Evolutionary conservation across 1,140 invertebrate species (phyloP).

Genomic region (Calycopis cecrops): DNA sequence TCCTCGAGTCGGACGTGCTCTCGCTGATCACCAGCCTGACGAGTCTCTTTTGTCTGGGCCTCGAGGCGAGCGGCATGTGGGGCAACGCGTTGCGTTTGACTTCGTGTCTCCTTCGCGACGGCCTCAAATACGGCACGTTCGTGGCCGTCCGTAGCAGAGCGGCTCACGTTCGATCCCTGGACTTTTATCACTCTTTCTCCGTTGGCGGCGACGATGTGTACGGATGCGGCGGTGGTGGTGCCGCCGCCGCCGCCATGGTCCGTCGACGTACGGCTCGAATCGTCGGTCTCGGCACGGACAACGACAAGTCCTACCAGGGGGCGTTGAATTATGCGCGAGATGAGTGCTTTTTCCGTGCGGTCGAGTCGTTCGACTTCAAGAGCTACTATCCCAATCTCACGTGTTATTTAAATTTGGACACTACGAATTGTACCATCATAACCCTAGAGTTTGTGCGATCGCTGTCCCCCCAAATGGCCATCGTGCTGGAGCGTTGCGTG

Average conservation of each 20-base stretch:
- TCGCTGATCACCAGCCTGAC: conserved; percentile 6
- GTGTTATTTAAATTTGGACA: conserved; percentile 5
- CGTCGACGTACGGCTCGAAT: conserved; percentile 5
- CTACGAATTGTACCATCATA: conserved; percentile 6
- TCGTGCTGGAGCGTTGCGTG: no score
- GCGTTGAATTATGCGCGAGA: conserved; percentile 12
- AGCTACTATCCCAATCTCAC: conserved; percentile 13
- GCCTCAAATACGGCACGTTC: conserved; percentile 6
- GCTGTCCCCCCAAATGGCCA: conserved; percentile 1
- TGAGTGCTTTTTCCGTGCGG: not conserved
- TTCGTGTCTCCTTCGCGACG: conserved; percentile 7
- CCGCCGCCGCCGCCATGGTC: not conserved
- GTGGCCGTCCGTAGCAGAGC: not conserved
- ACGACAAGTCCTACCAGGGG: conserved; percentile 9
- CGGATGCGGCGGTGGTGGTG: not conserved
- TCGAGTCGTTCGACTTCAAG: no score
- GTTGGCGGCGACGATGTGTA: not conserved
- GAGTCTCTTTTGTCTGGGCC: conserved; percentile 4
- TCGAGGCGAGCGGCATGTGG: conserved; percentile 11
- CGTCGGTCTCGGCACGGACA: conserved; percentile 8
- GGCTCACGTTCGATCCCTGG: not conserved
- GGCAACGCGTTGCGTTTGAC: conserved; percentile 2
- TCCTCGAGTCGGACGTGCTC: conserved; percentile 12
- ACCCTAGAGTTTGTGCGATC: conserved; percentile 7
- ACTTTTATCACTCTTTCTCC: conserved; percentile 1